Percentiles rank a stretch among this genome's conserved stretches.
These are phyloP conservation scores for Lymantria monacha DNA, from an alignment of 2,888 invertebrate species.

Conservation along the genomic window DNA sequence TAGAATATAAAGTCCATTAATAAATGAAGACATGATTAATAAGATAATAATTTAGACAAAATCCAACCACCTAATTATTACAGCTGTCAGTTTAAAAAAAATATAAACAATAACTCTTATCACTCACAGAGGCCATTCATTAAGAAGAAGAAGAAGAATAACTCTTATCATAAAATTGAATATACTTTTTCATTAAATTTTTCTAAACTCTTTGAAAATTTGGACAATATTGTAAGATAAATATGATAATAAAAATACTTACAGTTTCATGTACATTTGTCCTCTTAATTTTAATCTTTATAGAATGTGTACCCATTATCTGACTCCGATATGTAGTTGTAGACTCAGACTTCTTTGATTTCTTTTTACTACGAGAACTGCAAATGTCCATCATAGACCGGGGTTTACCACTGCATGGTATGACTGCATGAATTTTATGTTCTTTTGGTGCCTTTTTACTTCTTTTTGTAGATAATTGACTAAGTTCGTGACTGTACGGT, in stretches of 20 bases:
- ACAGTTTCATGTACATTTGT: slow-evolving; percentile 74
- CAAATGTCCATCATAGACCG: slow-evolving; percentile 76
- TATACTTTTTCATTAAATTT: too few species aligned
- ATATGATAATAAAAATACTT: slow-evolving; percentile 36
- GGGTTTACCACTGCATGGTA: slow-evolving; percentile 77
- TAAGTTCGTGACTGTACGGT: slow-evolving; percentile 81
- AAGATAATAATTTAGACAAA: too few species aligned
- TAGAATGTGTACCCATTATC: slow-evolving; percentile 85
- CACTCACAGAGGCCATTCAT: too few species aligned
- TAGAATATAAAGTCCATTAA: too few species aligned
- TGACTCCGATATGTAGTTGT: slow-evolving; percentile 82
- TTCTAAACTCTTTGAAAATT: too few species aligned
- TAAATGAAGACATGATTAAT: too few species aligned
- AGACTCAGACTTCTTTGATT: slow-evolving; percentile 68
- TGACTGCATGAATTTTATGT: slow-evolving; percentile 63
- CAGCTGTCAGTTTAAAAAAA: too few species aligned
- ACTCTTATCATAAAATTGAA: too few species aligned
- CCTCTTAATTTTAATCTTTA: slow-evolving; percentile 87
- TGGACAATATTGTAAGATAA: too few species aligned
- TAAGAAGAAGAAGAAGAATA: too few species aligned
- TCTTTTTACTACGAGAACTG: slow-evolving; percentile 73
- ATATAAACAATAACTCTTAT: too few species aligned
- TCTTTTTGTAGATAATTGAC: slow-evolving; percentile 80
- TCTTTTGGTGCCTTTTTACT: slow-evolving; percentile 69
- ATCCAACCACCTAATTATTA: too few species aligned